A percentile compares a stretch with the other conserved stretches of the same genome.
Evolutionary conservation across 2,113 vertebrate genomes (phyloP).

Genomic region (Otus sunia): DNA sequence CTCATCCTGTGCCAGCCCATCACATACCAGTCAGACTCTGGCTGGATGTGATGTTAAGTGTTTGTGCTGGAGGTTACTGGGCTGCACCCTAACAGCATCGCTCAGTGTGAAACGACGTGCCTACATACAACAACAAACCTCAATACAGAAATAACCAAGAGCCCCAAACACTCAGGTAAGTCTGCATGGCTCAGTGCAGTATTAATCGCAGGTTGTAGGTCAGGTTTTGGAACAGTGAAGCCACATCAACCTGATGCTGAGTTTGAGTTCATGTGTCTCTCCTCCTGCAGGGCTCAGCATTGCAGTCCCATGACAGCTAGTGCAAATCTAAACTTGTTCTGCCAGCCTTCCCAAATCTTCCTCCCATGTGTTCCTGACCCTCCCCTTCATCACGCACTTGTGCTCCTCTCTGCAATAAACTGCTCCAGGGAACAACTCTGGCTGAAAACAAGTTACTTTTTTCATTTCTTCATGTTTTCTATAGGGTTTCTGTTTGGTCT

Average conservation of each 20-base stretch:
- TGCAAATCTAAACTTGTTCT: neutral
- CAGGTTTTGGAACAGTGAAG: neutral
- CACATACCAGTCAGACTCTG: neutral
- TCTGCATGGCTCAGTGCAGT: neutral
- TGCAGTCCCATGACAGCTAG: neutral
- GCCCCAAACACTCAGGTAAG: neutral
- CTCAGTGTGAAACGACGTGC: neutral
- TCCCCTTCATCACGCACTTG: neutral
- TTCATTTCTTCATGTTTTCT: neutral
- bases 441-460: neutral
- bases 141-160: neutral
- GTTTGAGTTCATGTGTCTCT: neutral
- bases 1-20: neutral
- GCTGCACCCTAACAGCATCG: neutral
- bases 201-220: too few species aligned
- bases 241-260: neutral
- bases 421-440: neutral
- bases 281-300: neutral
- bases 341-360: neutral
- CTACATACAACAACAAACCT: neutral
- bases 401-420: neutral
- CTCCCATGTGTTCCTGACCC: rapidly evolving
- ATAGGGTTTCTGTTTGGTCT: neutral
- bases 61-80: neutral
- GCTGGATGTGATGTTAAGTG: neutral